Base-by-base conservation (phyloP, 2,888 invertebrate species). In the Lordiphosa fenestrarum region DNA sequence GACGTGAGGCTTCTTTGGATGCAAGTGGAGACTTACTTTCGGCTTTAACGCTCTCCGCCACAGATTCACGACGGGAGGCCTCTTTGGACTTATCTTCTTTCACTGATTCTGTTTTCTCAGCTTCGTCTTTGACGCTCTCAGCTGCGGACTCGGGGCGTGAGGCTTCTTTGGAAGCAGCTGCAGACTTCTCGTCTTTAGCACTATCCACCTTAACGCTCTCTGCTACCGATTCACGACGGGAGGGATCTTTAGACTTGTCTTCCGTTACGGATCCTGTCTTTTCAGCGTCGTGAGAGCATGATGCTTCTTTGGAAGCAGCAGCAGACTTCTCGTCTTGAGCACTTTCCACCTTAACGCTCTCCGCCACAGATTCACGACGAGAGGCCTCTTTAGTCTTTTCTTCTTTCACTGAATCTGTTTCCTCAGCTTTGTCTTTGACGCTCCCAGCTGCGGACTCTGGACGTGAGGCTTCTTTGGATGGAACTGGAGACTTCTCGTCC, bases 341-440 rank as follows among this genome's bases (percentile, higher is more conserved):
- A 25, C 25, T 25, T 25, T 25, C 25, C 0, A 7, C 25, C 7
- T 25, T 25, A 6, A 7, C 7, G 25, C 7, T 25, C 3, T 25
- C 68, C 3, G 42, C 61, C 3, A 57, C 61, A 0, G 88, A 86
- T 2, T 66, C 61, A 1, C 87, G 86, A 36, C 87, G 86, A 0
- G 89, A 87, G 6, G 52, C 19, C 6, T 25, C 25, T 7, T 25
- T 25, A 19, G 73, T 63, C 21, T 71, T 67, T 0, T 52, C 38
- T 13, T 46, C 44, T 1, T 36, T 42, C 6, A 46, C 4, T 0
- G 13, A 9, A 1, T 9, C 40, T 0, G 15, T 19, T 13, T 59
- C 33, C 6, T 40, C 37, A 1, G 6, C 33, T 3, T 59, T 57
- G 4, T 50, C 54, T 36, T 52, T 55, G 1, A 33, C 2, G 9